Conservation (phyloP, 1,140 invertebrate genomes). For the Bombus superbus region DNA sequence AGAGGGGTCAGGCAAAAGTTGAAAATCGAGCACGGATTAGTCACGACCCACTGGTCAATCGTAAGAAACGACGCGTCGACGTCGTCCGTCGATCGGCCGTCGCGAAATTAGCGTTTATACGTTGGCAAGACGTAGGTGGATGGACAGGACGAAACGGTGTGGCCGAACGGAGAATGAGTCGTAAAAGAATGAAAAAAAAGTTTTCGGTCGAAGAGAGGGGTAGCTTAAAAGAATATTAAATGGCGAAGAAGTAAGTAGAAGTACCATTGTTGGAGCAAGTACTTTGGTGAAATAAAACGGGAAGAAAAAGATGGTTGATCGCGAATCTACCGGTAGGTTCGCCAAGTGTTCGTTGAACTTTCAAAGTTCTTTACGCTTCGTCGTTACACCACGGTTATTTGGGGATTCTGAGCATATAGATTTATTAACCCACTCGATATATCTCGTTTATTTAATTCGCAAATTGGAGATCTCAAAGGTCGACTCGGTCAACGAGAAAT, state of each 20-base stretch:
- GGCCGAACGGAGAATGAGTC: neutral
- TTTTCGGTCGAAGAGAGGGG: neutral
- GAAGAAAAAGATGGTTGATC: neutral
- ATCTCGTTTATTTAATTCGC: neutral
- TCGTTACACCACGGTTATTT: neutral
- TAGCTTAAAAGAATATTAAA: neutral
- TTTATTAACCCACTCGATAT: neutral
- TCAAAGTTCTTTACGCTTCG: neutral
- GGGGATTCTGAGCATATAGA: neutral
- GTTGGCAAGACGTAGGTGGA: too few relatives aligned
- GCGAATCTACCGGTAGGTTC: neutral
- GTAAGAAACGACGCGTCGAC: neutral
- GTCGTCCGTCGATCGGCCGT: neutral
- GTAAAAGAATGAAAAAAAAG: neutral
- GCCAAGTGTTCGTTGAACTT: neutral
- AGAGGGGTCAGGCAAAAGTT: neutral
- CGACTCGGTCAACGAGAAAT: too few relatives aligned
- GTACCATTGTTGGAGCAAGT: neutral
- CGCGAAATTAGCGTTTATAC: neutral
- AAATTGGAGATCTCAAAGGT: too few relatives aligned
- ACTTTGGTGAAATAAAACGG: neutral
- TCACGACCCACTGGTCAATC: constrained; percentile 14
- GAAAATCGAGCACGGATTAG: constrained; percentile 17
- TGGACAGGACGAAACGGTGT: too few relatives aligned
- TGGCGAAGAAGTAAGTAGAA: neutral